Evolutionary conservation across 37 sponge, comb jelly and placozoan species (phyloP), one percentile per base, ranked within the genome.

Genomic region (Beroe forskalii): DNA sequence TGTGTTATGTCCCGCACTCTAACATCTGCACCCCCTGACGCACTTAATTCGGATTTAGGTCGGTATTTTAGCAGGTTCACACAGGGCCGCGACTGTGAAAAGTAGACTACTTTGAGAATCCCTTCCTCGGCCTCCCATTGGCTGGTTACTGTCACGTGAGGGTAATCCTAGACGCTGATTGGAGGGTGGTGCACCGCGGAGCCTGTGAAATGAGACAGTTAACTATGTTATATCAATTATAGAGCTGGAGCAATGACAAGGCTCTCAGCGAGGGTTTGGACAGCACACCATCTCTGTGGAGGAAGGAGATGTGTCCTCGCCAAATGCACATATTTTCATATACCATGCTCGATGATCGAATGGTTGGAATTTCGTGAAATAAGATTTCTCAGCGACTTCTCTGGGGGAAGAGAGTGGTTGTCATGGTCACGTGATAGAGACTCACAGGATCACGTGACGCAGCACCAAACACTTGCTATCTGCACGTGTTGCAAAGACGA

Each of bases 131-230:
- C 37, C 72, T 32, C 72, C 38, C 38, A 69, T 69, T 69, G 72
- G 72, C 32, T 37, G 8, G 39, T 69, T 1, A 19, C 1, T 2
- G 39, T 33, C 72, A 69, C 72, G 72, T 35, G 72, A 20, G 3
- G 17, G 72, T 1, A 69, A 69, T 69, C 27, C 72, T 69, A 37
- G 37, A 6, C 72, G 38, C 38, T 69, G 38, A 69, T 28, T 69
- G 72, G 72, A 33, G 1, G 39, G 32, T 28, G 8, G 72, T 32
- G 20, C 38, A 20, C 17, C 72, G 32, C 72, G 38, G 28, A 32
- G 32, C 38, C 72, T 69, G 72, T 69, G 72, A 69, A 69, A 69
- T 69, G 72, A 69, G 72, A 69, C 72, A 69, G 37, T 69, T 69
- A 69, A 69, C 72, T 12, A 69, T 69, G 72, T 69, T 69, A 69